These are phyloP conservation scores for Neosalanx taihuensis DNA, from an alignment of 2,797 vertebrate species.

Conservation along the genomic window DNA sequence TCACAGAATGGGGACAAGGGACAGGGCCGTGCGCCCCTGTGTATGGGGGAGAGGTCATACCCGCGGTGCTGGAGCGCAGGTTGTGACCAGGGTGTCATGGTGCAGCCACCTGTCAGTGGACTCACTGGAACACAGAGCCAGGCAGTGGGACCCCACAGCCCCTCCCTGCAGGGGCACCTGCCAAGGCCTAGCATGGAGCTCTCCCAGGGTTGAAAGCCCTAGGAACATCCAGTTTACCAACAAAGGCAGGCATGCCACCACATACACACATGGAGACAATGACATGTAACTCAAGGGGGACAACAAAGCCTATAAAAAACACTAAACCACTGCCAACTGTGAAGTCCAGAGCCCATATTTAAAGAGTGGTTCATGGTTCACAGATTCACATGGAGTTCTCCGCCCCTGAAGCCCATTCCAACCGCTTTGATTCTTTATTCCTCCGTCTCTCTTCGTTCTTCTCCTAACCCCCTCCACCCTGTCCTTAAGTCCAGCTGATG, in stretches of 20 bases:
- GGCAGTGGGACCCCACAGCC: neutral
- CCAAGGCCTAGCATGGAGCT: neutral
- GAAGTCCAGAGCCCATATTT: conserved; percentile 59
- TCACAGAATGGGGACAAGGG: conserved; percentile 13
- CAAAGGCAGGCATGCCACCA: conserved; percentile 23
- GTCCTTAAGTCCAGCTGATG: conserved; percentile 75
- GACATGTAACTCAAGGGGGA: conserved; percentile 42
- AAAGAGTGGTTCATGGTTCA: conserved; percentile 66
- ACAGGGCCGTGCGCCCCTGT: conserved; percentile 33
- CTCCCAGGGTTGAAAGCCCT: conserved; percentile 5
- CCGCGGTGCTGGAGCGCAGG: conserved; percentile 27
- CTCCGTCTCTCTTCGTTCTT: conserved; percentile 23
- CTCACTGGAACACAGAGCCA: conserved; percentile 11
- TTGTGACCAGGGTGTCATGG: neutral
- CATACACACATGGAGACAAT: conserved; percentile 50
- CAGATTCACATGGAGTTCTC: conserved; percentile 71
- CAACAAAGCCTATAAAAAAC: conserved; percentile 32
- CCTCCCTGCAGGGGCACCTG: neutral
- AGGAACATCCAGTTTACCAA: conserved; percentile 34
- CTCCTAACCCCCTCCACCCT: conserved; percentile 56
- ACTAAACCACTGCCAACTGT: conserved; percentile 61
- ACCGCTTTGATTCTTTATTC: conserved; percentile 81
- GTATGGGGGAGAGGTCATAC: conserved; percentile 41
- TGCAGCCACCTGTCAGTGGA: neutral
- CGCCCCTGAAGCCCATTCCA: conserved; percentile 72